Percentiles rank a stretch among this genome's conserved stretches.
Evolutionary conservation across 1,140 invertebrate species (phyloP).

Genomic region (Acromyrmex charruanus): DNA sequence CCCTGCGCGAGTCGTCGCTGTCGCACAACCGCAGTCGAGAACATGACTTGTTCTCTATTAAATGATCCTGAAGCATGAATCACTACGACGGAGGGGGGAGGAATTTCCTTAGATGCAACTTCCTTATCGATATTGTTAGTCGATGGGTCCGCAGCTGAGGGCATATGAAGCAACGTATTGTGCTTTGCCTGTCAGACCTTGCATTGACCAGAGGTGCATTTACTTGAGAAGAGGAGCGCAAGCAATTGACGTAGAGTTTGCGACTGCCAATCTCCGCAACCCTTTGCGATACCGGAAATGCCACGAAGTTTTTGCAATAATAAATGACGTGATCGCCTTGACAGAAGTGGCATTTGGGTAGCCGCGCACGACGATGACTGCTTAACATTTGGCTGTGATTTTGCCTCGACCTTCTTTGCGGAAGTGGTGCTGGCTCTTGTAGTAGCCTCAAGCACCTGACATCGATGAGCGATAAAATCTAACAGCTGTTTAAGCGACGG

Average conservation of each 20-base stretch:
- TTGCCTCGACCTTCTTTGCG: too few relatives aligned
- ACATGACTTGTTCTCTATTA: neutral
- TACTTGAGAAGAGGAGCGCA: neutral
- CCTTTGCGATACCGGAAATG: neutral
- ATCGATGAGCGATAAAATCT: too few relatives aligned
- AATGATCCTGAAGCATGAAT: too few relatives aligned
- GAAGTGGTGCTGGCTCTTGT: too few relatives aligned
- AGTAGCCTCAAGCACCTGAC: too few relatives aligned
- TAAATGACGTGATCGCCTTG: neutral
- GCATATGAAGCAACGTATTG: neutral
- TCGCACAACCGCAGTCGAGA: neutral
- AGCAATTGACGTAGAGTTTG: neutral
- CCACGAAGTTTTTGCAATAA: neutral
- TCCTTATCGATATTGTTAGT: too few relatives aligned
- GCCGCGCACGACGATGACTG: too few relatives aligned
- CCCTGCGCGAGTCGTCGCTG: neutral
- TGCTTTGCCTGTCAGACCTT: neutral
- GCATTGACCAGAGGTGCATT: neutral
- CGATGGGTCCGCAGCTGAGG: accelerated
- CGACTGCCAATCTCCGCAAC: neutral
- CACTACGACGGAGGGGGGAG: accelerated
- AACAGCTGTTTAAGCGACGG: too few relatives aligned
- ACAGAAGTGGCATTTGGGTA: neutral
- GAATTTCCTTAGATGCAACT: too few relatives aligned
- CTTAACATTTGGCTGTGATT: too few relatives aligned